Evolutionary conservation across 2,797 vertebrate species (phyloP).

Genomic region (Acanthis flammea): DNA sequence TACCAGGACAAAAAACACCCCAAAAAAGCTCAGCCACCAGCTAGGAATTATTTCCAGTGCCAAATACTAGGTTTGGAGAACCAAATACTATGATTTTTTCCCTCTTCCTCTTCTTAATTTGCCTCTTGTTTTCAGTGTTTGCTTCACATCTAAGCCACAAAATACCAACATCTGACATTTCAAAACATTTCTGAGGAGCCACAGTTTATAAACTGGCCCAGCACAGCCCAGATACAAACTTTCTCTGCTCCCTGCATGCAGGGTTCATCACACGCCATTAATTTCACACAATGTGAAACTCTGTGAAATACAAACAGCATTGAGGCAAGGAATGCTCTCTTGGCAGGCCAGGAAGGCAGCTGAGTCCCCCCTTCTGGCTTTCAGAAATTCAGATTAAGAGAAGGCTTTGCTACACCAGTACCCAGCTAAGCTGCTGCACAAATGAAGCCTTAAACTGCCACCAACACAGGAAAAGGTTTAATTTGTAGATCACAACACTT

Average conservation of each 20-base stretch:
- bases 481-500: background rate
- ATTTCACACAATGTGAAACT: conserved; percentile 33
- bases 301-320: conserved; percentile 8
- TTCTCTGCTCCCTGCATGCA: conserved; percentile 5
- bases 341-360: conserved; percentile 1
- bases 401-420: background rate
- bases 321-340: conserved; percentile 25
- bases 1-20: background rate
- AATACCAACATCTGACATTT: conserved; percentile 23
- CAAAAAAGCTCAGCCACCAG: background rate
- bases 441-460: background rate
- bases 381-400: background rate
- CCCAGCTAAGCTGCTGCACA: background rate
- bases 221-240: conserved; percentile 8
- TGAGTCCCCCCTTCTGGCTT: background rate
- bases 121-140: background rate
- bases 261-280: conserved; percentile 38
- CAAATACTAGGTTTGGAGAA: background rate
- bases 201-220: background rate
- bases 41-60: background rate
- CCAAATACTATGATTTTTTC: background rate
- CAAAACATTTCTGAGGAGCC: conserved; percentile 13
- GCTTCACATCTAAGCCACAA: background rate
- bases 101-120: background rate
- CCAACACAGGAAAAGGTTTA: background rate